Conservation (phyloP, 2,888 invertebrate species). For the Halocaridina rubra region DNA sequence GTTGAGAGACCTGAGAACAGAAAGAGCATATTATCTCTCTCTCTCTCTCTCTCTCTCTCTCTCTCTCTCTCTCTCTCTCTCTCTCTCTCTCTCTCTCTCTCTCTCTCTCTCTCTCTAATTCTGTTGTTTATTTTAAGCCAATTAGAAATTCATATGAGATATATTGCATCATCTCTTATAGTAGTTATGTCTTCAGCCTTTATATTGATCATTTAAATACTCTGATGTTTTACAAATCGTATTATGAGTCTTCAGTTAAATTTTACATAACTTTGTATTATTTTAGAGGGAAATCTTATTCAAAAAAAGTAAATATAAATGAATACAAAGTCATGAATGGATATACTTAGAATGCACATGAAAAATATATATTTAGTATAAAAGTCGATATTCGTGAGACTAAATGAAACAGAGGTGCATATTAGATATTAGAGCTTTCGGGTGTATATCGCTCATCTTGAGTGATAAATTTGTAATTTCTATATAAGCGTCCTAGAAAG, state of each 20-base stretch:
- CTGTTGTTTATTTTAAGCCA: background rate
- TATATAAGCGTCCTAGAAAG: too few species aligned
- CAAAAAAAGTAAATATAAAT: too few species aligned
- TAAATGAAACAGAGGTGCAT: too few species aligned
- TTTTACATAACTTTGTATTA: background rate
- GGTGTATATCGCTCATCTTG: too few species aligned
- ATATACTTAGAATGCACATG: too few species aligned
- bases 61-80: background rate
- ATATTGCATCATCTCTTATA: background rate
- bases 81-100: slow-evolving; percentile 2
- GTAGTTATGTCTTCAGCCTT: background rate
- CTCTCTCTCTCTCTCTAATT: background rate
- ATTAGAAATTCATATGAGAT: background rate
- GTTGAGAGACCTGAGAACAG: too few species aligned
- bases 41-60: background rate
- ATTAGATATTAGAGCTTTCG: too few species aligned
- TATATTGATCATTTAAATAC: background rate
- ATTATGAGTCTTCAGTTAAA: background rate
- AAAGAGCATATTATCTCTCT: background rate
- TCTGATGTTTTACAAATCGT: background rate
- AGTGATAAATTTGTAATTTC: too few species aligned
- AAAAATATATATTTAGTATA: too few species aligned
- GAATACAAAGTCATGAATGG: too few species aligned
- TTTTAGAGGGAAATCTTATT: background rate
- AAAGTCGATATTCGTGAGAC: too few species aligned